Base-by-base conservation (phyloP, 2,888 invertebrate genomes). In the Hoplodrina blanda region DNA sequence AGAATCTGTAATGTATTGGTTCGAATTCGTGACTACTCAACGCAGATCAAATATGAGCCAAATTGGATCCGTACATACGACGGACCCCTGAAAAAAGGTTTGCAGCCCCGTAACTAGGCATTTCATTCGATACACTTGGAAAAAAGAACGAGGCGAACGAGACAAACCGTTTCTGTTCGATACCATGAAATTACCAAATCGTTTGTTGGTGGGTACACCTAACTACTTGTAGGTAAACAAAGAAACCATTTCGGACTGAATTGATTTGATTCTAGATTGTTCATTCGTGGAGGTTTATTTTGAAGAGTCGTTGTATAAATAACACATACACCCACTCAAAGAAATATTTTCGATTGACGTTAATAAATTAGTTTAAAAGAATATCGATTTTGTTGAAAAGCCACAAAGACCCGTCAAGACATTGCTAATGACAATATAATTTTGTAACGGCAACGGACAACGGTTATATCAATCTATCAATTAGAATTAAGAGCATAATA, bases 1-100 rank as follows among this genome's bases (percentile, higher is more conserved):
- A 84, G 92, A 92, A 91, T 91, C 84, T 78, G 85, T 91, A 91
- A 92, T 92, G 88, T 87, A 81, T 86, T 83, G 85, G 85, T 87
- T 87, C 83, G 84, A 85, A 87, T 85, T 87, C 87, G 87, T 85
- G 87, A 89, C 87, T 90, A 85, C 88, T 89, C 88, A 84, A 87
- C 88, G 85, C 85, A 88, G 88, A 89, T 90, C 90, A 91, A 92
- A 92, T 90, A 91, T 90, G 87, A 88, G 80, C 78, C 82, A 85
- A 90, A 91, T 91, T 89, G 90, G 86, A 87, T 88, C 80, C 75
- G 81, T 83, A 80, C 74, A 85, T 81, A 84, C 81, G 76, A 78
- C 70, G 76, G 77, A 84, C 78, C 80, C 78, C 80, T 65, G 70
- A 76, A 86, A 85, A 76, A 83, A 76, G 80, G 73, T 76, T 76